Evolutionary conservation across 2,888 invertebrate species (phyloP).

Genomic region (Sphaerophoria rueppellii): DNA sequence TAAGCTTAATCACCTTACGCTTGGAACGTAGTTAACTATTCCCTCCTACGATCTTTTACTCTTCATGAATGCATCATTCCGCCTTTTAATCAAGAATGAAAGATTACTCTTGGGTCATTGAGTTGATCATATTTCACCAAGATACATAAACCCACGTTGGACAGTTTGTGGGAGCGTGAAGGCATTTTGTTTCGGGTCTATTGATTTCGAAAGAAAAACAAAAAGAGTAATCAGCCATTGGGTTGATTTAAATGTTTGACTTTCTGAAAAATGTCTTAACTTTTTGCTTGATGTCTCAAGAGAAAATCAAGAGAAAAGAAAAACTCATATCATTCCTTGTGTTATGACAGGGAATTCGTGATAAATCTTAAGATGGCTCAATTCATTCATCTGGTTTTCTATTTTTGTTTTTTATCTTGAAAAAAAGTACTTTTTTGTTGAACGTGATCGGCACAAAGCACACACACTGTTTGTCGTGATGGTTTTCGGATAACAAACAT

Average conservation of each 20-base stretch:
- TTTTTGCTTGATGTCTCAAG: background rate
- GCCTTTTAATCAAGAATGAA: slow-evolving; percentile 42
- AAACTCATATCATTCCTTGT: slow-evolving; percentile 10
- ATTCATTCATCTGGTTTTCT: slow-evolving; percentile 52
- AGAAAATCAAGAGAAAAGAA: background rate
- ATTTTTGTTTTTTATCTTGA: slow-evolving; percentile 23
- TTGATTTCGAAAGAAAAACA: slow-evolving; percentile 4
- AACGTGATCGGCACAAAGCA: slow-evolving; percentile 37
- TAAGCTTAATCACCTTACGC: background rate
- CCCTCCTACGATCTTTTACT: background rate
- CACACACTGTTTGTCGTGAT: background rate
- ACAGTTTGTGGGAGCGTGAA: slow-evolving; percentile 3
- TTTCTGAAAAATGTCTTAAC: slow-evolving; percentile 26
- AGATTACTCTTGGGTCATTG: slow-evolving; percentile 34
- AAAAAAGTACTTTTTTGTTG: background rate
- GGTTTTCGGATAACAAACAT: slow-evolving; percentile 43
- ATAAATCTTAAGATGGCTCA: slow-evolving; percentile 60
- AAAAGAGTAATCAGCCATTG: background rate
- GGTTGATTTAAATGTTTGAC: slow-evolving; percentile 9
- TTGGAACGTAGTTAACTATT: background rate
- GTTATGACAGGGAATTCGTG: slow-evolving; percentile 60
- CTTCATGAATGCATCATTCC: background rate
- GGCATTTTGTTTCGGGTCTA: slow-evolving; percentile 24
- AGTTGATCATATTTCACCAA: slow-evolving; percentile 27
- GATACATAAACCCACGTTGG: background rate